Evolutionary conservation across 2,113 vertebrate species (phyloP), one percentile per base, ranked within the genome.

Genomic region (Montifringilla adamsi): DNA sequence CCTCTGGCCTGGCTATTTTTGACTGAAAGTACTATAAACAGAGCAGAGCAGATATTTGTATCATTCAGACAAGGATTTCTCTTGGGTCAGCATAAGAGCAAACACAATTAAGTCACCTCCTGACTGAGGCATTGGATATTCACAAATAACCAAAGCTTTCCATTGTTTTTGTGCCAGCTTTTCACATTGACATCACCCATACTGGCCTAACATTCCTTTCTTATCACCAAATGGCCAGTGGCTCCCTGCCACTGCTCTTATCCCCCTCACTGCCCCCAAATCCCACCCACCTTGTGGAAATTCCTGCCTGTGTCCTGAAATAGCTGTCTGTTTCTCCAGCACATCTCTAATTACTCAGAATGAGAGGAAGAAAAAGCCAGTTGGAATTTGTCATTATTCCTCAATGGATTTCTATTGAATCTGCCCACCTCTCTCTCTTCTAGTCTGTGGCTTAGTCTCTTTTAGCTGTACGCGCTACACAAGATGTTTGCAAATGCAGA

Each of bases 1-100:
- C 35, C 59, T 89, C 91, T 44, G 41, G 58, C 44, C 28, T 27
- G 39, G 30, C 26, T 96, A 70, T 88, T 87, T 95, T 89, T 94
- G 53, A 68, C 69, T 64, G 11, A 27, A 89, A 85, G 58, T 77
- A 76, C 87, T 90, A 74, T 80, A 95, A 94, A 94, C 30, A 93
- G 66, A 94, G 31, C 19, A 76, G 50, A 53, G 44, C 27, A 87
- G 78, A 73, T 60, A 75, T 84, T 86, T 90, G 56, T 84, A 79
- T 78, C 75, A 46, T 73, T 74, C 78, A 73, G 59, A 56, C 43
- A 86, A 78, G 33, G 39, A 47, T 90, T 94, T 90, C 47, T 90
- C 68, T 63, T 64, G 60, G 56, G 56, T 84, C 47, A 84, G 24
- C 3, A 2, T 23, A 67, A 66, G 13, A 86, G 20, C 44, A 88